Evolutionary conservation across 1,140 invertebrate genomes (phyloP).

Genomic region (Oreohelix idahoensis): DNA sequence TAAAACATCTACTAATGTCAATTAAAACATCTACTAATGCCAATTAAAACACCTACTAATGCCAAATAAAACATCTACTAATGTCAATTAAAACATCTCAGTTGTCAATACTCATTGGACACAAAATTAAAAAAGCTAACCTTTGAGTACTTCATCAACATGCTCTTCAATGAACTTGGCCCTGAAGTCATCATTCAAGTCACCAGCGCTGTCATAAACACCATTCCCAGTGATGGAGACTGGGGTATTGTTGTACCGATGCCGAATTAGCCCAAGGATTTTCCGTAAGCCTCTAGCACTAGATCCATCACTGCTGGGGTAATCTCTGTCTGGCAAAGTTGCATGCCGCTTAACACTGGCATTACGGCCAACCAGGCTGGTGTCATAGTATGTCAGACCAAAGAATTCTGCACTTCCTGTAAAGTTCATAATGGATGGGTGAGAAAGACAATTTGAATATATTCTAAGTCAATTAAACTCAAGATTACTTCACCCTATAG

Average conservation of each 20-base stretch:
- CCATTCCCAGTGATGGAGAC: conserved; percentile 82
- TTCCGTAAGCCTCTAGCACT: conserved; percentile 76
- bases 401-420: conserved; percentile 55
- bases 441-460: too few species aligned
- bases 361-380: conserved; percentile 39
- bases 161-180: conserved; percentile 46
- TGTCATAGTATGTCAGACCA: conserved; percentile 57
- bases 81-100: background rate
- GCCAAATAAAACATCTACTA: background rate
- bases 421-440: conserved; percentile 10
- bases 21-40: too few species aligned
- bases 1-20: too few species aligned
- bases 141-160: conserved; percentile 60
- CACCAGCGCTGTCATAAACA: conserved; percentile 69
- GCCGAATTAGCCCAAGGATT: conserved; percentile 77
- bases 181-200: conserved; percentile 47
- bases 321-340: background rate
- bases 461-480: too few species aligned
- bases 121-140: conserved; percentile 36
- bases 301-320: background rate
- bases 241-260: conserved; percentile 77
- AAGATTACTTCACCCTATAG: too few species aligned
- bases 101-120: background rate
- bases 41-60: too few species aligned
- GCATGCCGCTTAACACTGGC: background rate